Conservation (phyloP, 23 tunicate species). For the Trididemnum clinides region DNA sequence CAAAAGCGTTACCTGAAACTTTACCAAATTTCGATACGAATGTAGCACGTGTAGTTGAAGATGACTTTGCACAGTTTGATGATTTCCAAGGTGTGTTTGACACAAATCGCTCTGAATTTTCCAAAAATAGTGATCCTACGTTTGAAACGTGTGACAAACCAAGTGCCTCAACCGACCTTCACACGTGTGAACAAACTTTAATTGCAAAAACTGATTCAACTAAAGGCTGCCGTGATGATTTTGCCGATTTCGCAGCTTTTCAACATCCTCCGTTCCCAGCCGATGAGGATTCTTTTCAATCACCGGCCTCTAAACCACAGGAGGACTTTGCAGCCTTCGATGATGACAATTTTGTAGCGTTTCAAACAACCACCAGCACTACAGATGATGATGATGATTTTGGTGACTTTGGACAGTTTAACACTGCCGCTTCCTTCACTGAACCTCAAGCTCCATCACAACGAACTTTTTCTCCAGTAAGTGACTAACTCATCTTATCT, state of each 20-base stretch:
- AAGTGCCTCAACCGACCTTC: no score
- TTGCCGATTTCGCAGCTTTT: slow-evolving; percentile 31
- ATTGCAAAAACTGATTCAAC: background rate
- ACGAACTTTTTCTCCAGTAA: background rate
- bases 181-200: background rate
- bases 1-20: no score
- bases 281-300: background rate
- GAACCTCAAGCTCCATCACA: background rate
- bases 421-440: background rate
- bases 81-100: background rate
- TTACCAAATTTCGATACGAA: no score
- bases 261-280: background rate
- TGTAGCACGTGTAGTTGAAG: background rate
- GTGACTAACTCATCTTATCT: no score
- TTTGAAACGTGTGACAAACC: no score
- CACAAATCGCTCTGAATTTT: no score
- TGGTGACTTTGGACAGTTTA: slow-evolving; percentile 30
- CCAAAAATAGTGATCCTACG: no score
- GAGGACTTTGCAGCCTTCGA: background rate
- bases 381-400: background rate
- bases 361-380: no score
- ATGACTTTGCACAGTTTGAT: background rate
- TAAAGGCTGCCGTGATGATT: background rate
- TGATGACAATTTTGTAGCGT: no score
- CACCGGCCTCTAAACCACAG: background rate